A percentile compares a stretch with the other conserved stretches of the same genome.
Evolutionary conservation across 1,140 invertebrate genomes (phyloP).

Genomic region (Notospermus geniculatus): DNA sequence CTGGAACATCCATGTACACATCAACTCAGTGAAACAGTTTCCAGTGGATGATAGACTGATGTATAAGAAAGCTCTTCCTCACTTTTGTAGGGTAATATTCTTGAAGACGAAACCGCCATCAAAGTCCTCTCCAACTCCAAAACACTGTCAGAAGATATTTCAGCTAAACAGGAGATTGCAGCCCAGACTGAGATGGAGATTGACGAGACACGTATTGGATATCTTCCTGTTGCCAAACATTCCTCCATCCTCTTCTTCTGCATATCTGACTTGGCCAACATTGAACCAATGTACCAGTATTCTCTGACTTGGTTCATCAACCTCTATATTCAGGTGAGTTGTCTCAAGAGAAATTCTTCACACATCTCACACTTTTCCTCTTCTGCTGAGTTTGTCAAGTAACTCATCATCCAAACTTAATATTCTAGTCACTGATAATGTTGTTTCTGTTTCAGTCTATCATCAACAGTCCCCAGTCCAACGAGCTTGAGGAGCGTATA

Average conservation of each 20-base stretch:
- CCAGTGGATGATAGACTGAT: too few species aligned
- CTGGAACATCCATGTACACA: too few species aligned
- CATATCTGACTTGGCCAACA: conserved; percentile 56
- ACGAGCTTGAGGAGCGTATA: conserved; percentile 50
- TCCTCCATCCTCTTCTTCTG: conserved; percentile 57
- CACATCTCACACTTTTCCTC: too few species aligned
- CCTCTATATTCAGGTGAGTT: conserved; percentile 54
- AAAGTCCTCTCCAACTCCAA: conserved; percentile 55
- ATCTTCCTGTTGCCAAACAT: conserved; percentile 53
- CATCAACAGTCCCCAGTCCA: conserved; percentile 47
- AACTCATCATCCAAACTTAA: too few species aligned
- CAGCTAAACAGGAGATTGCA: conserved; percentile 54
- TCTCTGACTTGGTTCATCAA: conserved; percentile 57
- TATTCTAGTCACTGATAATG: not conserved
- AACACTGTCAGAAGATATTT: conserved; percentile 53
- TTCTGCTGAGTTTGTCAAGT: too few species aligned
- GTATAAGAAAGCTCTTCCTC: not conserved
- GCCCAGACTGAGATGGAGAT: conserved; percentile 52
- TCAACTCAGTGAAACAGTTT: not conserved
- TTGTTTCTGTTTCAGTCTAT: conserved; percentile 51
- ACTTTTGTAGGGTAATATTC: conserved; percentile 50
- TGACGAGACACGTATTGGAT: conserved; percentile 55
- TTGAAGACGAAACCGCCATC: conserved; percentile 56
- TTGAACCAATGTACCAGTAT: conserved; percentile 58
- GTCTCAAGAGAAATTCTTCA: not conserved